Conservation (phyloP, 2,797 vertebrate species). For the Pseudochirops corinnae region DNA sequence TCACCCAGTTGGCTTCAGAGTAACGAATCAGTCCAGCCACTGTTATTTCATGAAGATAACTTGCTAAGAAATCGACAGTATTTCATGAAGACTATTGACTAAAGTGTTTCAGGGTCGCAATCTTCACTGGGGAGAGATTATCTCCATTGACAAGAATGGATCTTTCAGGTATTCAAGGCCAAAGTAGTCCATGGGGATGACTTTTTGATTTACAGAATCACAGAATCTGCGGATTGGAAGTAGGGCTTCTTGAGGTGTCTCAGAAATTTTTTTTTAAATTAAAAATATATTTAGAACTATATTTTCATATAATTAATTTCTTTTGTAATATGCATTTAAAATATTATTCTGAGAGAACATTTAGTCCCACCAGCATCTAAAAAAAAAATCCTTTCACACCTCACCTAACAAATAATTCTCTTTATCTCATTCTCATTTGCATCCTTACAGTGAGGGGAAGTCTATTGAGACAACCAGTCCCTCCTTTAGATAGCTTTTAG, state of each 20-base stretch:
- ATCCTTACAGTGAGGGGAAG: background rate
- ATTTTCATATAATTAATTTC: background rate
- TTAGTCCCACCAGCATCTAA: background rate
- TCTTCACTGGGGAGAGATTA: background rate
- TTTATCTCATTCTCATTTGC: background rate
- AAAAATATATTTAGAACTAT: background rate
- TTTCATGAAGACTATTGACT: background rate
- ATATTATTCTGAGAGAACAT: background rate
- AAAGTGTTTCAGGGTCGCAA: background rate
- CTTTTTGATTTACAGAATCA: background rate
- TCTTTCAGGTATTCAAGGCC: background rate
- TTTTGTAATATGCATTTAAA: background rate
- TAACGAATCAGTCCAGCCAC: background rate
- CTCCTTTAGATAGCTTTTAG: background rate
- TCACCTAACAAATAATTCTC: background rate
- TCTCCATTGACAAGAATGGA: background rate
- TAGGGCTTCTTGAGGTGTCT: background rate
- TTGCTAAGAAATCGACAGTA: background rate
- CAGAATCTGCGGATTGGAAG: background rate
- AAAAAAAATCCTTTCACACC: background rate
- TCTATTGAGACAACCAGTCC: background rate
- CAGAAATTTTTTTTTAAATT: background rate
- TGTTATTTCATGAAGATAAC: background rate
- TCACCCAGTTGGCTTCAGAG: background rate
- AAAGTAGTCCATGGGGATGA: background rate